These are phyloP conservation scores for Aldrovandia affinis DNA, from an alignment of 2,797 vertebrate genomes.

Conservation along the genomic window DNA sequence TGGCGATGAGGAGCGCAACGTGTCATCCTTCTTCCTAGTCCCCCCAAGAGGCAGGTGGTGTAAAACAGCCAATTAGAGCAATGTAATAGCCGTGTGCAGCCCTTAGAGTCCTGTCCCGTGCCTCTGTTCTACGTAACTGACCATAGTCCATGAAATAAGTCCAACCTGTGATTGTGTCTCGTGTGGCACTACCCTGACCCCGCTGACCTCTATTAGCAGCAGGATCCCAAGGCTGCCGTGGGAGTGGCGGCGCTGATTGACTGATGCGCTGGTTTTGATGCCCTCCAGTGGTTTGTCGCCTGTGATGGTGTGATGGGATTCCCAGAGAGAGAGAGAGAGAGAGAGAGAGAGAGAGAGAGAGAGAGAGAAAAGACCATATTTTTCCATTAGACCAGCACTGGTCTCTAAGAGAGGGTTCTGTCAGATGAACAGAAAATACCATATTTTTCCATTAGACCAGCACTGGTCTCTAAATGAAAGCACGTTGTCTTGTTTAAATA, in stretches of 20 bases:
- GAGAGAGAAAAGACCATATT: too few relatives aligned
- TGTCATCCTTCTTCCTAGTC: not conserved
- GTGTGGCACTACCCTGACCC: not conserved
- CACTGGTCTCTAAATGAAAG: too few relatives aligned
- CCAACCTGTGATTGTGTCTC: not conserved
- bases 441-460: too few relatives aligned
- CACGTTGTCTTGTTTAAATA: too few relatives aligned
- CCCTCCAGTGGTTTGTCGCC: not conserved
- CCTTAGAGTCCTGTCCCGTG: not conserved
- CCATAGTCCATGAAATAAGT: not conserved
- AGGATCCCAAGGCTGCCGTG: not conserved
- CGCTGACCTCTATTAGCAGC: not conserved
- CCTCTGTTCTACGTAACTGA: not conserved
- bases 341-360: not conserved
- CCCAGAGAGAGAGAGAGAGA: not conserved
- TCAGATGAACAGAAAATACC: too few relatives aligned
- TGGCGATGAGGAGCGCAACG: not conserved
- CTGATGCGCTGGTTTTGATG: not conserved
- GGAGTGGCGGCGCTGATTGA: not conserved
- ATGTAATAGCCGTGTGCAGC: not conserved
- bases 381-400: too few relatives aligned
- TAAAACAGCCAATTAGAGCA: not conserved
- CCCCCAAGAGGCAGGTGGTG: not conserved
- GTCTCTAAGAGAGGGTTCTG: too few relatives aligned
- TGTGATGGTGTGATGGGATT: not conserved